Percentiles rank a stretch among this genome's conserved stretches.
phyloP scores from a whole-genome alignment of 2,888 invertebrate species.

The Lepidochrysops patricia region DNA sequence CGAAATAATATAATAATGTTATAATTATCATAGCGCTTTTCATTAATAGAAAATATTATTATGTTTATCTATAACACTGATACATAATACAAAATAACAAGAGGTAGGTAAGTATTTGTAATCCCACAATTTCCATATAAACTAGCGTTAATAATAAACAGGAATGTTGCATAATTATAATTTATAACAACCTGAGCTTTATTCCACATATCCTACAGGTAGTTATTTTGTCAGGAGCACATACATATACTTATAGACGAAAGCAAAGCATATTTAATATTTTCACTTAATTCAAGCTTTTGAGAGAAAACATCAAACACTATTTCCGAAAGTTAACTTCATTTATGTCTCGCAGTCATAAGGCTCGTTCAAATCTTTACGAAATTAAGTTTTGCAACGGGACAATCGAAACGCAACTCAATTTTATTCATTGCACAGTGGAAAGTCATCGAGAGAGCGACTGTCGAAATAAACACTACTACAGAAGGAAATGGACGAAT shows the following conservation, averaged over 20 bases:
- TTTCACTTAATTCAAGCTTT: conserved; percentile 20
- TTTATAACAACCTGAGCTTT: too few relatives aligned
- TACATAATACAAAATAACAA: too few relatives aligned
- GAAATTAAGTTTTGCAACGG: conserved; percentile 19
- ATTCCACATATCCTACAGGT: too few relatives aligned
- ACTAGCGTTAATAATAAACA: too few relatives aligned
- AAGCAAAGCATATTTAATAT: conserved; percentile 6
- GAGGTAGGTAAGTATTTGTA: too few relatives aligned
- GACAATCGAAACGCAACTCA: conserved; percentile 17
- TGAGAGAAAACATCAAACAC: conserved; percentile 16
- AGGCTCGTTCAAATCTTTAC: conserved; percentile 27
- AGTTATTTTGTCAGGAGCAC: too few relatives aligned
- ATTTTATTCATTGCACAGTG: conserved; percentile 10
- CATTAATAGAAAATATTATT: too few relatives aligned
- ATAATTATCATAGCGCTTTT: too few relatives aligned
- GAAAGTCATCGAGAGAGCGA: conserved; percentile 9
- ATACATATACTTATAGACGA: neutral
- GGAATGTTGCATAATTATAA: too few relatives aligned
- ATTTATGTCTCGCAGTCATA: conserved; percentile 25
- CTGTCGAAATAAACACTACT: conserved; percentile 23
- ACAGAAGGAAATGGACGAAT: conserved; percentile 28
- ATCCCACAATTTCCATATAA: too few relatives aligned
- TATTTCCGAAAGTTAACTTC: conserved; percentile 29
- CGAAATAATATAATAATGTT: too few relatives aligned
- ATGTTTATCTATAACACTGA: too few relatives aligned